Base-by-base conservation (phyloP, 1,140 invertebrate genomes). In the Condylostylus longicornis region DNA sequence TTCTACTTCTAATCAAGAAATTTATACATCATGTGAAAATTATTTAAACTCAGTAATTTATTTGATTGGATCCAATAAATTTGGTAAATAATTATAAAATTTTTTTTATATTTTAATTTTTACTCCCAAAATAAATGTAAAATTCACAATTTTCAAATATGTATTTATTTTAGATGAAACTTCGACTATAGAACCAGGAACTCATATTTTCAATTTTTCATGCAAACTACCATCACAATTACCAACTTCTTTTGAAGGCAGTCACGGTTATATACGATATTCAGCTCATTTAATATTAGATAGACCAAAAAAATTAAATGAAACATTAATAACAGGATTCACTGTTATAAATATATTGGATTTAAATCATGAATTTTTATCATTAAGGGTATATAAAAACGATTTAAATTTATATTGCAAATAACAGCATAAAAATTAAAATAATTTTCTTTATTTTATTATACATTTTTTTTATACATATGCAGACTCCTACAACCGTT, bases 121-220 rank as follows among this genome's bases (percentile, higher is more conserved):
- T n/a, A n/a, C n/a, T n/a, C n/a, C n/a, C n/a, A n/a, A n/a, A n/a
- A n/a, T n/a, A n/a, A n/a, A n/a, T n/a, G n/a, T n/a, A n/a, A n/a
- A n/a, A n/a, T n/a, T n/a, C n/a, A n/a, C n/a, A n/a, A n/a, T n/a
- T n/a, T n/a, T n/a, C n/a, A n/a, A n/a, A n/a, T n/a, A n/a, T n/a
- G n/a, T n/a, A n/a, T n/a, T n/a, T n/a, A n/a, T n/a, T n/a, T n/a
- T n/a, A n/a, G n/a, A n/a, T n/a, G n/a, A n/a, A n/a, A n/a, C n/a
- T n/a, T n/a, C n/a, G n/a, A n/a, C 5, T 9, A 36, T 38, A 2
- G 2, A 30, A 25, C 32, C 50, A 12, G 70, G 70, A 15, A 54
- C 62, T 27, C 62, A 71, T 42, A 51, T 43, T 20, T 74, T 67
- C 49, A 66, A 64, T 22, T 73, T 74, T 47, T 58, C 49, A 12